Evolutionary conservation across 2,888 invertebrate species (phyloP).

Genomic region (Gonocerus acuteangulatus): DNA sequence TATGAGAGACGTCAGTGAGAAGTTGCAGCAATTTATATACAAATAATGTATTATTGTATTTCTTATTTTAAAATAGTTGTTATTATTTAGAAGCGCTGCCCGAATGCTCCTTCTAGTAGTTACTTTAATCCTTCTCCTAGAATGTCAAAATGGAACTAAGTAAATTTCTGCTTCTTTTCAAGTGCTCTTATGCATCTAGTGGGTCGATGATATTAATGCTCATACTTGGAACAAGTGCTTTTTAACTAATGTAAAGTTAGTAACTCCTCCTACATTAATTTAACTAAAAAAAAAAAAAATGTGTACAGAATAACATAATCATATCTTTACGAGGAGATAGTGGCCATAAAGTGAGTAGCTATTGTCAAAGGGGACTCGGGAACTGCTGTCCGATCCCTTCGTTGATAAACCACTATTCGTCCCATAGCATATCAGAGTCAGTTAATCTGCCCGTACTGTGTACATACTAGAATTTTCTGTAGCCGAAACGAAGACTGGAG

Average conservation of each 20-base stretch:
- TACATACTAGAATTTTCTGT: conserved; percentile 15
- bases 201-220: conserved; percentile 21
- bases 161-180: neutral
- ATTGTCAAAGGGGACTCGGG: neutral
- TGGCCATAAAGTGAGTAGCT: conserved; percentile 17
- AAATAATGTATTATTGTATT: no score
- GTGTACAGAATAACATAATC: conserved; percentile 23
- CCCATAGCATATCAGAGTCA: conserved; percentile 8
- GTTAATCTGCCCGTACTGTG: conserved; percentile 15
- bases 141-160: neutral
- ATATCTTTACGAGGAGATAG: conserved; percentile 23
- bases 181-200: neutral
- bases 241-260: conserved; percentile 23
- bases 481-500: neutral
- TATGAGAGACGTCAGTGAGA: conserved; percentile 1
- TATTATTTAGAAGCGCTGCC: no score
- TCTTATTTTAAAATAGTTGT: no score
- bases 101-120: no score
- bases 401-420: neutral
- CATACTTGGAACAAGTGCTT: conserved; percentile 27
- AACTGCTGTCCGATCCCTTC: no score
- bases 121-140: neutral
- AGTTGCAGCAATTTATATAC: neutral
- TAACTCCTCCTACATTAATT: conserved; percentile 12
- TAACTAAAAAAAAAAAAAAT: conserved; percentile 10